Conservation (phyloP, 2,797 vertebrate genomes). For the Etheostoma perlongum region DNA sequence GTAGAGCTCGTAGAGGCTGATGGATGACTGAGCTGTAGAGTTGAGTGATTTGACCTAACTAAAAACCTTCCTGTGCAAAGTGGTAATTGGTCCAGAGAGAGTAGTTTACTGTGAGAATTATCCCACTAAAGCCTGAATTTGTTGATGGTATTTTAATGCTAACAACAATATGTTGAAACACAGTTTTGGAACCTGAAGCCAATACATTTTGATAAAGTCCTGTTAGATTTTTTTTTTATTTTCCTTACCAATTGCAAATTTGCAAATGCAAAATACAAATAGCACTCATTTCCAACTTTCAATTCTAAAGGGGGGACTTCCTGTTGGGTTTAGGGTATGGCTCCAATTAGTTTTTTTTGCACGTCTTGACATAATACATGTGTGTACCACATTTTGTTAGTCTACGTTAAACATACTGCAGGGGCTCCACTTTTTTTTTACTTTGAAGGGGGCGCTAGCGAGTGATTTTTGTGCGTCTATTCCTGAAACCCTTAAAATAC, state of each 20-base stretch:
- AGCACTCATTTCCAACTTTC: no score
- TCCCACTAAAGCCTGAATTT: slow-evolving; percentile 20
- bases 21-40: slow-evolving; percentile 35
- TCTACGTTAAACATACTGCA: no score
- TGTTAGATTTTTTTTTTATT: neutral
- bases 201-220: slow-evolving; percentile 8
- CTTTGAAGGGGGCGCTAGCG: no score
- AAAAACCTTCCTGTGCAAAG: slow-evolving; percentile 48
- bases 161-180: slow-evolving; percentile 5
- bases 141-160: slow-evolving; percentile 24
- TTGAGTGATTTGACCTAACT: slow-evolving; percentile 47
- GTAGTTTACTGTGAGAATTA: slow-evolving; percentile 20
- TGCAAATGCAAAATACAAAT: no score
- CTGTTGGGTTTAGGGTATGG: no score
- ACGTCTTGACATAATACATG: no score
- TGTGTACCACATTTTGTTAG: no score
- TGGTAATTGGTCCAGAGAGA: slow-evolving; percentile 26
- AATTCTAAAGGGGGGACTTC: no score
- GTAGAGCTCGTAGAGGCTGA: slow-evolving; percentile 42
- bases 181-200: neutral
- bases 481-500: no score
- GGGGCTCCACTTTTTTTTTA: no score
- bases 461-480: no score
- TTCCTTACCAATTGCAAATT: neutral
- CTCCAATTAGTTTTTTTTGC: no score